A percentile compares a stretch with the other conserved stretches of the same genome.
phyloP scores from a whole-genome alignment of 1,140 invertebrate genomes.

The Leptoteleia sp. region DNA sequence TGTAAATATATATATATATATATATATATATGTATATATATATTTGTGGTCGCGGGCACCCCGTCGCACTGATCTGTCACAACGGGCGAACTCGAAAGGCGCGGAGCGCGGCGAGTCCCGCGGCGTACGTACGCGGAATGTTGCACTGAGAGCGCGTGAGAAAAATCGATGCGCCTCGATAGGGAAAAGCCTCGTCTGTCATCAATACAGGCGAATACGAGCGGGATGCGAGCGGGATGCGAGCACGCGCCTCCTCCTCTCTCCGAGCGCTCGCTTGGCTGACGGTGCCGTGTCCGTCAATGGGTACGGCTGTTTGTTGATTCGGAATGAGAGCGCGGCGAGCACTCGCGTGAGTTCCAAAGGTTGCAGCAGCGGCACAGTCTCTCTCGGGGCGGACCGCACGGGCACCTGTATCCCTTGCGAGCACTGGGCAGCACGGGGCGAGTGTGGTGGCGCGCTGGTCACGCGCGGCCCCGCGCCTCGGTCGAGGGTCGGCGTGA shows the following conservation, averaged over 20 bases:
- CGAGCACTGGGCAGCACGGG: too few relatives aligned
- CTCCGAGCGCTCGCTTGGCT: too few relatives aligned
- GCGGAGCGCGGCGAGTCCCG: slow-evolving; percentile 17
- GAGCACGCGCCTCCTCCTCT: slow-evolving; percentile 12
- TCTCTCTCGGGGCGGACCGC: too few relatives aligned
- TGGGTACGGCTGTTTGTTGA: too few relatives aligned
- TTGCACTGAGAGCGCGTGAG: slow-evolving; percentile 49
- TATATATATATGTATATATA: too few relatives aligned
- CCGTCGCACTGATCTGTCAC: slow-evolving; percentile 36
- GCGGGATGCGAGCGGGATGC: slow-evolving; percentile 14
- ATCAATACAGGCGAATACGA: slow-evolving; percentile 31
- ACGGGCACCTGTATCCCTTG: too few relatives aligned
- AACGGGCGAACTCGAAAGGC: slow-evolving; percentile 3
- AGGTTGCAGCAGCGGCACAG: too few relatives aligned
- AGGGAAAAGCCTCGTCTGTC: slow-evolving; percentile 50
- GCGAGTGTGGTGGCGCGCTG: too few relatives aligned
- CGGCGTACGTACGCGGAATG: slow-evolving; percentile 30
- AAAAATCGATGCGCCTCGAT: slow-evolving; percentile 57
- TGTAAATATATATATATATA: too few relatives aligned
- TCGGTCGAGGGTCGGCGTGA: not conserved
- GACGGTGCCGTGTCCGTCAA: too few relatives aligned
- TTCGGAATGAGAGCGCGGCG: too few relatives aligned
- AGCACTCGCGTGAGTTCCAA: too few relatives aligned
- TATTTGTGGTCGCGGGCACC: not conserved
- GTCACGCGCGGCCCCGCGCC: slow-evolving; percentile 2